Base-by-base conservation (phyloP, 2,113 vertebrate species). In the Uria aalge region DNA sequence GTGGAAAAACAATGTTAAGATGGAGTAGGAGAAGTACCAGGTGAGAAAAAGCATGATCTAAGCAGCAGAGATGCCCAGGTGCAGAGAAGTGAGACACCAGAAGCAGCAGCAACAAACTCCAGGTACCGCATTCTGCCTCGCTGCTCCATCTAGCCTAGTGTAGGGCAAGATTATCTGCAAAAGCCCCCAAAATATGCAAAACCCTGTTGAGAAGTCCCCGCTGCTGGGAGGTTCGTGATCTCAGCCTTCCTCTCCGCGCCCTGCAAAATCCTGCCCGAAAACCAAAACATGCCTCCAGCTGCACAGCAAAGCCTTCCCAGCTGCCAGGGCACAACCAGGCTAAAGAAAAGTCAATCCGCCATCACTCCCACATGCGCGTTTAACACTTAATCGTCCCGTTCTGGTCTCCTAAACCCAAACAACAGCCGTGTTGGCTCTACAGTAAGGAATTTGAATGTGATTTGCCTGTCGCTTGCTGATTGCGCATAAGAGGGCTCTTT, bases 381-480 rank as follows among this genome's bases (percentile, higher is more conserved):
- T 40, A 52, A 86, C 47, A 40, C 77, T 59, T 17, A 7, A 24
- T 14, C 2, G 9, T 12, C 50, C 52, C 6, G 30, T 93, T 87
- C 96, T 90, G 94, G 26, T 96, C 94, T 76, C 94, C 75, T 74
- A 90, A 56, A 88, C 85, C 82, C 88, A 80, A 95, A 92, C 95
- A 96, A 91, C 92, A 83, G 95, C 19, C 5, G 1, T 20, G 78
- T 21, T 38, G 52, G 59, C 85, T 90, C 82, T 67, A 78, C 79
- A 27, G 50, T 2, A 34, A 74, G 83, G 53, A 50, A 66, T 90
- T 9, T 57, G 41, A 88, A 74, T 66, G 82, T 0, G 67, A 72
- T 90, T 74, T 95, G 90, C 92, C 90, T 56, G 63, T 62, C 1
- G 21, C 90, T 88, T 32, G 71, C 90, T 55, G 92, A 90, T 93